phyloP scores from a whole-genome alignment of 2,113 vertebrate genomes.

The Tichodroma muraria region DNA sequence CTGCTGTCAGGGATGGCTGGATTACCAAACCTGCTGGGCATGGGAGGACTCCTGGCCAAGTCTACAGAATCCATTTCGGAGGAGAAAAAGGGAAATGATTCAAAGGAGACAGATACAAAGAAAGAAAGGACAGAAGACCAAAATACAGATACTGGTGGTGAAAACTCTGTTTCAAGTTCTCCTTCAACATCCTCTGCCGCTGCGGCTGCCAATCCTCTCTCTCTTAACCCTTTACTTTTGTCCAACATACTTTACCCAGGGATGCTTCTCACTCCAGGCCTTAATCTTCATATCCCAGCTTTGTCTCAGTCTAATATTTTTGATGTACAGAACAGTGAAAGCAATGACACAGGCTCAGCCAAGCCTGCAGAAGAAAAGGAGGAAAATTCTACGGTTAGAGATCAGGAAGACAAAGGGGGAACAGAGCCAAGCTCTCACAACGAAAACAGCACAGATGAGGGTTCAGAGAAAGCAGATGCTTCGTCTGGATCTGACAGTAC shows the following conservation, averaged over 20 bases:
- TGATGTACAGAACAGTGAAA: slow-evolving; percentile 86
- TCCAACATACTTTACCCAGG: slow-evolving; percentile 99
- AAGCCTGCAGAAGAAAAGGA: slow-evolving; percentile 69
- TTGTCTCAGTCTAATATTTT: slow-evolving; percentile 76
- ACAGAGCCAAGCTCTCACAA: slow-evolving; percentile 77
- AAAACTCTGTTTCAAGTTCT: slow-evolving; percentile 78
- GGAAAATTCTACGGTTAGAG: slow-evolving; percentile 69
- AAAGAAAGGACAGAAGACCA: slow-evolving; percentile 93
- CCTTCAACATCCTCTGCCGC: slow-evolving; percentile 78
- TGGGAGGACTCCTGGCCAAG: slow-evolving; percentile 83
- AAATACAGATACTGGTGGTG: slow-evolving; percentile 68
- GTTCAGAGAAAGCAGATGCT: slow-evolving; percentile 89
- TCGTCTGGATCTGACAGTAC: slow-evolving; percentile 90
- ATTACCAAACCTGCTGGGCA: slow-evolving; percentile 88
- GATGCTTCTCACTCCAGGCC: slow-evolving; percentile 99
- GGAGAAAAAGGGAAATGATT: slow-evolving; percentile 78
- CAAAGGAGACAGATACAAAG: slow-evolving; percentile 74
- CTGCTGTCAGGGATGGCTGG: slow-evolving; percentile 93
- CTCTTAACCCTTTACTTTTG: slow-evolving; percentile 94
- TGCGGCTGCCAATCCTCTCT: slow-evolving; percentile 79
- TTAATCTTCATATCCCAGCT: slow-evolving; percentile 94
- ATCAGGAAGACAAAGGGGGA: slow-evolving; percentile 71
- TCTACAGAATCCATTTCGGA: slow-evolving; percentile 74
- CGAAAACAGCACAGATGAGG: slow-evolving; percentile 92
- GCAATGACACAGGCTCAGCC: slow-evolving; percentile 72